Evolutionary conservation across 2,797 vertebrate genomes (phyloP).

Genomic region (Lagorchestes hirsutus): DNA sequence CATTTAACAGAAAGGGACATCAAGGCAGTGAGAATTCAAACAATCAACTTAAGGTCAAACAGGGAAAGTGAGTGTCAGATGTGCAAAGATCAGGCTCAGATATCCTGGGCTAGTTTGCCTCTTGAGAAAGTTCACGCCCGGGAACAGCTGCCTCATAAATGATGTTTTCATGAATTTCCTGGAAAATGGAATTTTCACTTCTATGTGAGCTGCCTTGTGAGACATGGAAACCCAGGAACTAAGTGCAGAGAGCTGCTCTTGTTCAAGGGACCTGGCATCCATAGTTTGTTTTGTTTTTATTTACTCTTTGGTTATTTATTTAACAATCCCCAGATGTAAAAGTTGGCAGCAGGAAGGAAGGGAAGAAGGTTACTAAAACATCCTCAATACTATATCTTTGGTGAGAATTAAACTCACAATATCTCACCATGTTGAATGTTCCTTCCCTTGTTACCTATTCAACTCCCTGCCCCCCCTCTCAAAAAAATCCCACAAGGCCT

Average conservation of each 20-base stretch:
- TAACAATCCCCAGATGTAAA: neutral
- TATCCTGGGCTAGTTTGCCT: neutral
- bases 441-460: neutral
- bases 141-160: slow-evolving; percentile 58
- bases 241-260: accelerated
- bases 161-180: slow-evolving; percentile 34
- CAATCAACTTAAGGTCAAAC: neutral
- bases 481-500: neutral
- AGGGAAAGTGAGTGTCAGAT: neutral
- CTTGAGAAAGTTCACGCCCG: slow-evolving; percentile 46
- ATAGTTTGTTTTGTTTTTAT: neutral
- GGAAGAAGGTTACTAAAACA: accelerated
- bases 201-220: neutral
- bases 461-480: neutral
- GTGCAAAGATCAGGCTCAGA: neutral
- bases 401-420: neutral
- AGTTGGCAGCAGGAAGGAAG: neutral
- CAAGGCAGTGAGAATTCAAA: neutral
- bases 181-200: slow-evolving; percentile 38
- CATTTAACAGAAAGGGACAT: neutral
- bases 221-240: neutral
- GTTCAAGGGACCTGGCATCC: accelerated
- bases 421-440: neutral
- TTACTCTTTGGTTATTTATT: neutral
- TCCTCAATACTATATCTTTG: accelerated